phyloP scores from a whole-genome alignment of 2,888 invertebrate species.

The Imbricaverruca yamaguchii region DNA sequence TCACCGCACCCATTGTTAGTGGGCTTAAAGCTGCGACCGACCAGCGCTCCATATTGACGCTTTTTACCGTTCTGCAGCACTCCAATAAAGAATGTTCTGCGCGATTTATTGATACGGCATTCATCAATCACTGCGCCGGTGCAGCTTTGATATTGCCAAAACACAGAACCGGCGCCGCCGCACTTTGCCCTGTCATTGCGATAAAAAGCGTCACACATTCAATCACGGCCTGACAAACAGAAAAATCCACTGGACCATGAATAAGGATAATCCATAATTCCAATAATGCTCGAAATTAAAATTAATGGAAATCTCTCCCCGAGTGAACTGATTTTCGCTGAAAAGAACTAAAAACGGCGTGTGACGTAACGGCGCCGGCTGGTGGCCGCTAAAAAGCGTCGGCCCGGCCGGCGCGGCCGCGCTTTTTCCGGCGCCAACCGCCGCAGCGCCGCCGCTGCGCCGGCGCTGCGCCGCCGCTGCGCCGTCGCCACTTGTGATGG shows the following conservation, averaged over 20 bases:
- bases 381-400: background rate
- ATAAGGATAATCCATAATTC: slow-evolving; percentile 17
- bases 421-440: background rate
- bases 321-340: background rate
- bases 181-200: slow-evolving; percentile 16
- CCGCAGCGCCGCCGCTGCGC: background rate
- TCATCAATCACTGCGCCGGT: slow-evolving; percentile 13
- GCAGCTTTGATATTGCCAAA: background rate
- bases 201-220: slow-evolving; percentile 21
- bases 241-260: slow-evolving; percentile 16
- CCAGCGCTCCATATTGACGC: slow-evolving; percentile 1
- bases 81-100: slow-evolving; percentile 19
- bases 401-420: background rate
- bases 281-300: slow-evolving; percentile 17
- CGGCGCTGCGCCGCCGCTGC: background rate
- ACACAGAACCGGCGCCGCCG: background rate
- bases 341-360: slow-evolving; percentile 7
- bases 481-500: background rate
- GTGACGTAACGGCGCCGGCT: background rate
- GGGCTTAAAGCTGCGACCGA: background rate
- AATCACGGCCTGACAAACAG: slow-evolving; percentile 9
- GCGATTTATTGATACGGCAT: slow-evolving; percentile 14
- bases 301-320: slow-evolving; percentile 20
- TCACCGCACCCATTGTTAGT: background rate
- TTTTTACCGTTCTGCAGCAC: slow-evolving; percentile 20